These are phyloP conservation scores for Noctua fimbriata DNA, from an alignment of 2,888 invertebrate genomes.

Conservation along the genomic window DNA sequence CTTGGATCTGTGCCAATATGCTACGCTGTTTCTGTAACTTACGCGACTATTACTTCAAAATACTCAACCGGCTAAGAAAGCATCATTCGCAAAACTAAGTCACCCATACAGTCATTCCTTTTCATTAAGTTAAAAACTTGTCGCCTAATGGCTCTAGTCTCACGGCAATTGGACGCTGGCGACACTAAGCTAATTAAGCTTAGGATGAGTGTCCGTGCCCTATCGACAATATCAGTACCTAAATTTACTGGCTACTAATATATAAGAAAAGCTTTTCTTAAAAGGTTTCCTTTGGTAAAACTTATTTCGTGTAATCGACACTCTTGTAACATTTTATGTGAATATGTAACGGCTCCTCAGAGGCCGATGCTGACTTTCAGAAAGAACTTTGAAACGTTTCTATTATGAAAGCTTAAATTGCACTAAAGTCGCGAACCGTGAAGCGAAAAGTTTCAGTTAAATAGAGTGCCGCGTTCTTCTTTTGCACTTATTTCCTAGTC, in stretches of 20 bases:
- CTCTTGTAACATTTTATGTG: slow-evolving; percentile 48
- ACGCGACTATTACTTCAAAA: slow-evolving; percentile 51
- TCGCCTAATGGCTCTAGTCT: slow-evolving; percentile 36
- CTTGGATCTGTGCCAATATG: slow-evolving; percentile 61
- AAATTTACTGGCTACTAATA: slow-evolving; percentile 33
- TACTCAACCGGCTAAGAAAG: slow-evolving; percentile 37
- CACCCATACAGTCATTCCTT: slow-evolving; percentile 15
- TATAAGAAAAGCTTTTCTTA: slow-evolving; percentile 15
- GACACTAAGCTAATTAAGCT: slow-evolving; percentile 54
- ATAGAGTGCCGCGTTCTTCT: slow-evolving; percentile 69
- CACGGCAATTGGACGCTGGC: slow-evolving; percentile 45
- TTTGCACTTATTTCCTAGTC: slow-evolving; percentile 64
- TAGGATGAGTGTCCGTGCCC: slow-evolving; percentile 30
- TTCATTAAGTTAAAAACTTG: slow-evolving; percentile 50
- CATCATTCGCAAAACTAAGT: slow-evolving; percentile 37
- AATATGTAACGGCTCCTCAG: slow-evolving; percentile 54
- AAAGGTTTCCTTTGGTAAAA: slow-evolving; percentile 23
- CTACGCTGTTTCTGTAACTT: slow-evolving; percentile 51
- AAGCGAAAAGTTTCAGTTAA: slow-evolving; percentile 79
- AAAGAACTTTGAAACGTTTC: slow-evolving; percentile 67
- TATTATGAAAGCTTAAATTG: slow-evolving; percentile 82
- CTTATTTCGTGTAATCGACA: slow-evolving; percentile 34
- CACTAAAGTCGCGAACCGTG: slow-evolving; percentile 77
- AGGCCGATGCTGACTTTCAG: slow-evolving; percentile 51
- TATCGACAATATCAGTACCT: slow-evolving; percentile 23